These are phyloP conservation scores for Batillaria attramentaria DNA, from an alignment of 1,140 invertebrate genomes.

Conservation along the genomic window DNA sequence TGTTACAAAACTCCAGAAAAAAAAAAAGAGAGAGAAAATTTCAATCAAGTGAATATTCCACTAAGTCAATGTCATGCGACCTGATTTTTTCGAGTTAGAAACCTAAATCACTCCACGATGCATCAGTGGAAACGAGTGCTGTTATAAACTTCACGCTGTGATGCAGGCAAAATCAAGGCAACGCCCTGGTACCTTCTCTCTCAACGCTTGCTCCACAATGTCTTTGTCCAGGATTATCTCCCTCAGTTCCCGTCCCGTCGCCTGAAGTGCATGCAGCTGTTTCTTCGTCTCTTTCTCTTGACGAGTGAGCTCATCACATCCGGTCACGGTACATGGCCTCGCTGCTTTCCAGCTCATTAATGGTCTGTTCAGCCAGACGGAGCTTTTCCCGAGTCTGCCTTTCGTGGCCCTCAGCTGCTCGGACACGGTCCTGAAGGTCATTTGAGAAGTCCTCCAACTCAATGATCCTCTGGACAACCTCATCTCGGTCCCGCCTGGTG, in stretches of 20 bases:
- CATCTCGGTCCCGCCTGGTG: conserved; percentile 41
- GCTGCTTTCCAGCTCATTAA: conserved; percentile 60
- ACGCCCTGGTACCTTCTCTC: conserved; percentile 64
- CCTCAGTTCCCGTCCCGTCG: conserved; percentile 57
- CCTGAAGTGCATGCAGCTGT: conserved; percentile 50
- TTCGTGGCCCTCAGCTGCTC: conserved; percentile 55
- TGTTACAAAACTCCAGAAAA: too few species aligned
- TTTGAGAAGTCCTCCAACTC: conserved; percentile 59
- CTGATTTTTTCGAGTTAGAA: too few species aligned
- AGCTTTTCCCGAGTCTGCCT: conserved; percentile 59
- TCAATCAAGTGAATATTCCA: too few species aligned
- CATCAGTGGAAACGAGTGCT: background rate
- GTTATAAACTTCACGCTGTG: background rate
- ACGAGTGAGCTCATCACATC: conserved; percentile 49
- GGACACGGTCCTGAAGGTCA: conserved; percentile 57
- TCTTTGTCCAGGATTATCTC: conserved; percentile 65
- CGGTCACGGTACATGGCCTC: conserved; percentile 56
- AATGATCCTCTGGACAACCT: conserved; percentile 45
- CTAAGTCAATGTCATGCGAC: too few species aligned
- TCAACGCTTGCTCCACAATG: conserved; percentile 53
- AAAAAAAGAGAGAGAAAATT: too few species aligned
- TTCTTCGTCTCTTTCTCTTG: conserved; percentile 52
- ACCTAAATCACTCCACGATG: too few species aligned
- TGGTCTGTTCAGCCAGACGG: conserved; percentile 59
- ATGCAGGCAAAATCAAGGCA: conserved; percentile 38